Base-by-base conservation (phyloP, 2,888 invertebrate species). In the Trachelus tabidus region DNA sequence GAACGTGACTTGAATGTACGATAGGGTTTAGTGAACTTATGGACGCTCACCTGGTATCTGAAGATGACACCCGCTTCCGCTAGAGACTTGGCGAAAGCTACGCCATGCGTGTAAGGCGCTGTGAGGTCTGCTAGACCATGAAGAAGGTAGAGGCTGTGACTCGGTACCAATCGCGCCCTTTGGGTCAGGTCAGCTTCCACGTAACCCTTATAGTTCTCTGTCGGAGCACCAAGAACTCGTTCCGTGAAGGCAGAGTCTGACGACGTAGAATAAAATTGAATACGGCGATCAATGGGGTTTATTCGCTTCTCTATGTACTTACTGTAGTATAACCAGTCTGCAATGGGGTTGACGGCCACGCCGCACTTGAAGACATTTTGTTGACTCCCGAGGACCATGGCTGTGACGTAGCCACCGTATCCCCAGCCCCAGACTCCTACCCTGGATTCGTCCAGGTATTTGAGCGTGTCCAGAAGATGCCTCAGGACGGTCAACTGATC, bases 361-460 rank as follows among this genome's bases (percentile, higher is more conserved):
- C 98, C 98, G 91, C 98, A 98, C 91, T 97, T 97, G 92, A 98
- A 97, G 77, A 97, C 95, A 87, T 95, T 94, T 83, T 94, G 94
- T 90, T 97, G 97, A 76, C 96, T 95, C 69, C 97, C 97, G 77
- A 98, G 93, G 79, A 97, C 95, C 95, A 97, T 97, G 76, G 97
- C 94, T n/a, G 98, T 97, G 68, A 98, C 97, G 92, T 98, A 98
- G 12, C 98, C 98, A 12, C 97, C 98, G 92, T 98, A 98, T 30
- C 98, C 98, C 98, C 98, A 98, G 73, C 98, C 98, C 98, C 98
- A 98, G 79, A 99, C 96, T 12, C 97, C 98, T 73, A 98, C 96
- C 80, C 97, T 94, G 3, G 96, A 95, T 88, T 96, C 95, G 92
- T 98, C 97, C 89, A 98, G 94, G 92, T 95, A 98, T 89, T 95